A percentile compares a stretch with the other conserved stretches of the same genome.
phyloP scores from a whole-genome alignment of 2,113 vertebrate species.

The Redunca redunca region DNA sequence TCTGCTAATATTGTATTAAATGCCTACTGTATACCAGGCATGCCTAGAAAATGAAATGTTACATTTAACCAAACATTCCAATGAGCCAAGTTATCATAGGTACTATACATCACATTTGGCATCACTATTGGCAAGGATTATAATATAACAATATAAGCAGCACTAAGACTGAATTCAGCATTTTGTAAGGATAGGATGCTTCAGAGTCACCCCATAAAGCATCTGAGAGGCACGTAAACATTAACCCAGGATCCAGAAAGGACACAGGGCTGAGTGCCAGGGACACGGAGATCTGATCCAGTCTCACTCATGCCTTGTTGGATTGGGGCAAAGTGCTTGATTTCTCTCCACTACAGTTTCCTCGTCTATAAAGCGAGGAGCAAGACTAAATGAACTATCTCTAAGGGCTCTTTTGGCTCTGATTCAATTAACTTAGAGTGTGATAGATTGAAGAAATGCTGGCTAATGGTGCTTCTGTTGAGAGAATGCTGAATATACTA shows the following conservation, averaged over 20 bases:
- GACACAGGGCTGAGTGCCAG: neutral
- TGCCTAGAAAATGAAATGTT: neutral
- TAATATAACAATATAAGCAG: neutral
- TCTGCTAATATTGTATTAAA: neutral
- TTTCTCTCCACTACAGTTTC: neutral
- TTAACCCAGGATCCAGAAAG: neutral
- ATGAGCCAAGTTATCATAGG: neutral
- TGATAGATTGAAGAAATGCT: neutral
- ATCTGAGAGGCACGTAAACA: neutral
- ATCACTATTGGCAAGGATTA: neutral
- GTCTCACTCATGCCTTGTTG: neutral
- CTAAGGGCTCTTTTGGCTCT: neutral
- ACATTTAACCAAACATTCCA: neutral
- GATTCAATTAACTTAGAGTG: neutral
- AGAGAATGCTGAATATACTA: constrained; percentile 11
- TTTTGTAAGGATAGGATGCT: neutral
- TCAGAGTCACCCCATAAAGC: neutral
- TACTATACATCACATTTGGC: neutral
- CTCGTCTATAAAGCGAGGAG: neutral
- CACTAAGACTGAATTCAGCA: neutral
- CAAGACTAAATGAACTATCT: neutral
- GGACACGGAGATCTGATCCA: neutral
- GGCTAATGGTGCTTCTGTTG: neutral
- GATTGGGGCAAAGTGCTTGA: neutral
- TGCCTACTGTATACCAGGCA: neutral